Evolutionary conservation across 2,797 vertebrate genomes (phyloP).

Genomic region (Clarias pachynema): DNA sequence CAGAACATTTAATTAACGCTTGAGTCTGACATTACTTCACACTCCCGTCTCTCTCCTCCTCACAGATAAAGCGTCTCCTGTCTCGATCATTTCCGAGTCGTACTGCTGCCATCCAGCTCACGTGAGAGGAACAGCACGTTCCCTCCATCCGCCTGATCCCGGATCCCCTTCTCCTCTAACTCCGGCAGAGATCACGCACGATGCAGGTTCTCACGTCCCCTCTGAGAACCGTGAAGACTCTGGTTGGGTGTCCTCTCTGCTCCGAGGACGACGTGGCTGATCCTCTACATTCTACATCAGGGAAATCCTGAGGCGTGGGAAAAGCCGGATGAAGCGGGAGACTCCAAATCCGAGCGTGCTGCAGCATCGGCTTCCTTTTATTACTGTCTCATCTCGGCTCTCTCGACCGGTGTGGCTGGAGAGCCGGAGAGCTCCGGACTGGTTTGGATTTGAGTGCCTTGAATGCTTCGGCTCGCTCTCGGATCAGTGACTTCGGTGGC

Average conservation of each 20-base stretch:
- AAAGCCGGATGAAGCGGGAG: not conserved
- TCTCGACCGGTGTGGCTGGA: not conserved
- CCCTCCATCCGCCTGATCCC: not conserved
- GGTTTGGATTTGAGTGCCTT: too few species aligned
- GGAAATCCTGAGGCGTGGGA: not conserved
- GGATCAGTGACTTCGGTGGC: not conserved
- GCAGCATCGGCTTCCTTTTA: not conserved
- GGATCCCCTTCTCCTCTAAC: not conserved
- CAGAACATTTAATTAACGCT: not conserved
- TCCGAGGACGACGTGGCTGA: not conserved
- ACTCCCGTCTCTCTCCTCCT: constrained; percentile 32
- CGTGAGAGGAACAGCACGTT: constrained; percentile 26
- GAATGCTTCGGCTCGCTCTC: not conserved
- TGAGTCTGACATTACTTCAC: not conserved
- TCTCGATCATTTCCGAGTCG: constrained; percentile 9
- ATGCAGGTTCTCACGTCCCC: not conserved
- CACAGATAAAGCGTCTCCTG: constrained; percentile 38
- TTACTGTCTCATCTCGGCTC: not conserved
- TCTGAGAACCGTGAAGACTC: not conserved
- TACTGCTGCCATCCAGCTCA: constrained; percentile 44
- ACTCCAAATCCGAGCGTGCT: not conserved
- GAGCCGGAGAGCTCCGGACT: not conserved
- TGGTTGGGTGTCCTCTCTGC: too few species aligned
- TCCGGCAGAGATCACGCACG: not conserved
- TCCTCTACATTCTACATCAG: not conserved